Conservation (phyloP, 2,797 vertebrate species). For the Aphelocoma californica region DNA sequence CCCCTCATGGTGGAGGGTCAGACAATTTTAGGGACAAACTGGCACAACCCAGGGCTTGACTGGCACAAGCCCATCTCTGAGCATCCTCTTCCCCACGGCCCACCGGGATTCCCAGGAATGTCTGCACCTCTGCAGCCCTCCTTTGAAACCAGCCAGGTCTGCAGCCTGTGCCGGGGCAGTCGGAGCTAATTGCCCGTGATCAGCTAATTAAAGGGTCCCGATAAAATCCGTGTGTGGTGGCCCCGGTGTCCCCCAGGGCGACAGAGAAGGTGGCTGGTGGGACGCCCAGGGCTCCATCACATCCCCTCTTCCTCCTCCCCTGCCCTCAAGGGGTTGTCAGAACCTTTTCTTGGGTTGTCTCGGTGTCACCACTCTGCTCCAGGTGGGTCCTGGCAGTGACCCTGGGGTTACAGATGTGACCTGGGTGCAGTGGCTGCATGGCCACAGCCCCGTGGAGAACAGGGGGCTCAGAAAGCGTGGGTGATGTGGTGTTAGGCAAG, state of each 20-base stretch:
- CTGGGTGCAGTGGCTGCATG: not conserved
- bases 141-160: not conserved
- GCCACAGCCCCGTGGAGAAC: not conserved
- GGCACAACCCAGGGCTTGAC: not conserved
- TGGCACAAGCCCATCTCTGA: not conserved
- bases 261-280: not conserved
- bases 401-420: not conserved
- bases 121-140: not conserved
- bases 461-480: rapidly evolving
- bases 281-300: not conserved
- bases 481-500: not conserved
- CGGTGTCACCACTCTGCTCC: not conserved
- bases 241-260: not conserved
- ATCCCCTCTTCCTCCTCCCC: not conserved
- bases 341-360: not conserved
- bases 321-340: not conserved
- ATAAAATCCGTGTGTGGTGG: conserved; percentile 56
- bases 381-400: not conserved
- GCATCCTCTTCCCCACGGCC: not conserved
- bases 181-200: conserved; percentile 70
- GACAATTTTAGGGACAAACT: not conserved
- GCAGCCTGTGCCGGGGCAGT: conserved; percentile 42
- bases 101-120: rapidly evolving
- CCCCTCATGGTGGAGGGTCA: not conserved
- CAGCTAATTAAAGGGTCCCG: conserved; percentile 54